These are phyloP conservation scores for Listronotus oregonensis DNA, from an alignment of 1,140 invertebrate genomes.

Conservation along the genomic window DNA sequence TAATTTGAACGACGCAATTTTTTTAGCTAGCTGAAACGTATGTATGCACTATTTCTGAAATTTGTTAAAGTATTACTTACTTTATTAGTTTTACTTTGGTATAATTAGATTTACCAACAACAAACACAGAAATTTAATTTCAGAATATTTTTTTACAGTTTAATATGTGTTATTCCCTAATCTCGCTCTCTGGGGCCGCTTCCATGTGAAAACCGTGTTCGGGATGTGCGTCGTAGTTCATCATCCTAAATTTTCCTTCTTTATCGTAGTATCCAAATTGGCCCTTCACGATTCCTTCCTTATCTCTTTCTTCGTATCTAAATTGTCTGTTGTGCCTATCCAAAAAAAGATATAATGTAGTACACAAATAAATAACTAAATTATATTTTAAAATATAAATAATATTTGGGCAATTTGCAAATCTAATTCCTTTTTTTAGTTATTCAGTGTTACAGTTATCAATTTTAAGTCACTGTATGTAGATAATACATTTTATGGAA, in stretches of 20 bases:
- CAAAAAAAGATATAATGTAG: conserved; percentile 40
- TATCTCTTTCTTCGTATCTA: conserved; percentile 78
- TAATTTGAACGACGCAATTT: too few species aligned
- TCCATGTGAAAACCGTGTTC: conserved; percentile 69
- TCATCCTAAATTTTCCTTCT: conserved; percentile 75
- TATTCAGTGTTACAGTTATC: too few species aligned
- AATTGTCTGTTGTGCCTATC: conserved; percentile 80
- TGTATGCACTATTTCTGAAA: too few species aligned
- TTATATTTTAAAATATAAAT: too few species aligned
- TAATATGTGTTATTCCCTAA: conserved; percentile 10
- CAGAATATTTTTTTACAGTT: neutral
- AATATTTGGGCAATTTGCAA: too few species aligned
- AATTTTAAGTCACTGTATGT: too few species aligned
- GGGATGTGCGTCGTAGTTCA: conserved; percentile 78
- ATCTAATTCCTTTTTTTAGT: too few species aligned
- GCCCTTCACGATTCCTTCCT: conserved; percentile 76
- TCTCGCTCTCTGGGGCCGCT: conserved; percentile 24
- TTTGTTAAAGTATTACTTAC: too few species aligned
- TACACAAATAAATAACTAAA: too few species aligned
- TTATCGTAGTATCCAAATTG: conserved; percentile 84
- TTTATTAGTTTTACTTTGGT: too few species aligned
- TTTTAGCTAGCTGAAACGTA: too few species aligned
- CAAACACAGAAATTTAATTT: neutral
- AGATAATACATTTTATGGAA: too few species aligned
- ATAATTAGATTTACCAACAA: neutral